These are phyloP conservation scores for Periparus ater DNA, from an alignment of 2,797 vertebrate species.

Conservation along the genomic window DNA sequence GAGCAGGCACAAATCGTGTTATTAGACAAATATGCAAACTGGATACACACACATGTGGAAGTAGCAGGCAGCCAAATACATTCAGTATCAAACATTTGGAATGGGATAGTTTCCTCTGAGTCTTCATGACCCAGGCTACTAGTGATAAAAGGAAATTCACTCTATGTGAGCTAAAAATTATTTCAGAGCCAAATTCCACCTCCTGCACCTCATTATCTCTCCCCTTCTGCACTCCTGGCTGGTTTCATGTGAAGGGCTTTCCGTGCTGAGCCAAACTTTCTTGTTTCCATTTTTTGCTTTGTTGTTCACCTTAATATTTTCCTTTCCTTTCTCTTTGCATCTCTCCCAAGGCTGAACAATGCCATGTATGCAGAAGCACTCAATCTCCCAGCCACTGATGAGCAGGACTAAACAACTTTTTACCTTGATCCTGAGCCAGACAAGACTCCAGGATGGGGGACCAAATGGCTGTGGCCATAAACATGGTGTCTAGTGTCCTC, in stretches of 20 bases:
- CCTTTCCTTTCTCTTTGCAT: neutral
- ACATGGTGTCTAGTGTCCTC: neutral
- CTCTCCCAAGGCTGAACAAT: neutral
- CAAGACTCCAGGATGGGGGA: neutral
- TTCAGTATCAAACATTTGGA: constrained; percentile 3
- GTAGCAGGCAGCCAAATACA: constrained; percentile 26
- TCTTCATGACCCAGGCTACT: constrained; percentile 18
- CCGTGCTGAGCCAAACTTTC: neutral
- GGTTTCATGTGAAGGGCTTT: neutral
- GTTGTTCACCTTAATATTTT: neutral
- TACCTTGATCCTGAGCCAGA: neutral
- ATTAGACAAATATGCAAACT: neutral
- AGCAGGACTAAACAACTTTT: neutral
- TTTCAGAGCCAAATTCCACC: constrained; percentile 17
- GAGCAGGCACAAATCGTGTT: neutral
- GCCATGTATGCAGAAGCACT: neutral
- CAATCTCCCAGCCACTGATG: neutral
- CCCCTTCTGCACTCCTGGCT: neutral
- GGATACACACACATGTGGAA: constrained; percentile 31
- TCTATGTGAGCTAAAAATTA: constrained; percentile 21
- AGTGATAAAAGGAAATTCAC: constrained; percentile 46
- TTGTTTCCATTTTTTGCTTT: neutral
- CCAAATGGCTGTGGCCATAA: neutral
- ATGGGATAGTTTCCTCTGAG: constrained; percentile 26
- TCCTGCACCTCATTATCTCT: neutral